Conservation (phyloP, 2,797 vertebrate species). For the Poecilia picta region DNA sequence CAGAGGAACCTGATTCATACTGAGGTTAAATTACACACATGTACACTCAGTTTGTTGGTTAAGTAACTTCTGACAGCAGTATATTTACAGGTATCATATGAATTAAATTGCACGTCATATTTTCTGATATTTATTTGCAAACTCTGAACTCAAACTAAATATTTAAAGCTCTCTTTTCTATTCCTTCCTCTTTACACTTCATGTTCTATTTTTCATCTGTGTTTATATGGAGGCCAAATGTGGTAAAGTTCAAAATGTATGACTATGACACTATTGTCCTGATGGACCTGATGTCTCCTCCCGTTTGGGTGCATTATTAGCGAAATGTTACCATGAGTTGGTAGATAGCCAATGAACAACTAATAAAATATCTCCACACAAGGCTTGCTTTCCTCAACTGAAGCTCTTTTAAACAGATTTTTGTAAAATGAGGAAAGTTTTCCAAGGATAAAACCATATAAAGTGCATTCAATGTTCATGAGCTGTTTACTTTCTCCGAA, state of each 20-base stretch:
- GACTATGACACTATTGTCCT: not conserved
- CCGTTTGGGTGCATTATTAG: not conserved
- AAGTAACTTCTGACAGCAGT: not conserved
- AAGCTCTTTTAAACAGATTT: not conserved
- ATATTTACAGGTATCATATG: not conserved
- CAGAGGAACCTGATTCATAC: not conserved
- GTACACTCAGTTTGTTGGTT: not conserved
- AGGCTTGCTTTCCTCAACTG: too few species aligned
- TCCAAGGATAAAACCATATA: not conserved
- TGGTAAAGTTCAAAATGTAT: not conserved
- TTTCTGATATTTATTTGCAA: not conserved
- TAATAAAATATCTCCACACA: too few species aligned
- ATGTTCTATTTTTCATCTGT: not conserved
- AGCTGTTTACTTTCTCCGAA: too few species aligned
- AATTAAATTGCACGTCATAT: not conserved
- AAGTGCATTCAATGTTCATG: too few species aligned
- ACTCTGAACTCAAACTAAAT: not conserved
- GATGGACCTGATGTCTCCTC: slow-evolving; percentile 16
- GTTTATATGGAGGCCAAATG: not conserved
- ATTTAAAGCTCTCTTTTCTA: not conserved
- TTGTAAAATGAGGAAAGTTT: not conserved
- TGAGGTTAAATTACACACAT: not conserved
- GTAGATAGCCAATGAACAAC: too few species aligned
- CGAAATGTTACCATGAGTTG: slow-evolving; percentile 2
- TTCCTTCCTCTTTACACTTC: not conserved